Evolutionary conservation across 2,797 vertebrate genomes (phyloP).

Genomic region (Artibeus lituratus): DNA sequence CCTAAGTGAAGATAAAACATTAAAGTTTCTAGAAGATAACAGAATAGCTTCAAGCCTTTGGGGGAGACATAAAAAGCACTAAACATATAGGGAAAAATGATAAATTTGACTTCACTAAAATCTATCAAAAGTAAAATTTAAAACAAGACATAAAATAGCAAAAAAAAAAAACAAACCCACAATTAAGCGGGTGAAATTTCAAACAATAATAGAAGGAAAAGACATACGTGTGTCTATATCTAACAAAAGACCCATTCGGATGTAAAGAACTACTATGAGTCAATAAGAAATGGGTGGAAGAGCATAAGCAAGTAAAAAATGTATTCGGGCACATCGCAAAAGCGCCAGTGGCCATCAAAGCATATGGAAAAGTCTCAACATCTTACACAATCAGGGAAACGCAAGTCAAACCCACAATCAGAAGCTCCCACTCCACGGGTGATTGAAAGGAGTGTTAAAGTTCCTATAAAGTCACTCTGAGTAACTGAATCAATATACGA

Average conservation of each 20-base stretch:
- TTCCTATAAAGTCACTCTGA: background rate
- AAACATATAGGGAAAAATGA: background rate
- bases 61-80: background rate
- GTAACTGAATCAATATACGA: background rate
- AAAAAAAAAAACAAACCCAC: background rate
- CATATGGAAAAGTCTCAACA: background rate
- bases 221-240: background rate
- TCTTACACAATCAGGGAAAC: background rate
- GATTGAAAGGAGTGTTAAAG: background rate
- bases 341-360: background rate
- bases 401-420: background rate
- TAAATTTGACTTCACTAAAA: background rate
- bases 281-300: background rate
- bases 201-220: background rate
- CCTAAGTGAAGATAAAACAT: background rate
- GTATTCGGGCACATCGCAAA: background rate
- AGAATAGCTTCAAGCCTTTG: background rate
- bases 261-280: background rate
- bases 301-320: background rate
- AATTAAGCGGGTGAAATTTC: background rate
- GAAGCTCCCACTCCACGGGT: background rate
- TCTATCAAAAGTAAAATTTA: background rate
- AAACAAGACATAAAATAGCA: background rate
- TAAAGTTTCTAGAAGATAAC: background rate
- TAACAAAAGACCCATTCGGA: background rate